Evolutionary conservation across 1,140 invertebrate genomes (phyloP).

Genomic region (Macrobrachium nipponense): DNA sequence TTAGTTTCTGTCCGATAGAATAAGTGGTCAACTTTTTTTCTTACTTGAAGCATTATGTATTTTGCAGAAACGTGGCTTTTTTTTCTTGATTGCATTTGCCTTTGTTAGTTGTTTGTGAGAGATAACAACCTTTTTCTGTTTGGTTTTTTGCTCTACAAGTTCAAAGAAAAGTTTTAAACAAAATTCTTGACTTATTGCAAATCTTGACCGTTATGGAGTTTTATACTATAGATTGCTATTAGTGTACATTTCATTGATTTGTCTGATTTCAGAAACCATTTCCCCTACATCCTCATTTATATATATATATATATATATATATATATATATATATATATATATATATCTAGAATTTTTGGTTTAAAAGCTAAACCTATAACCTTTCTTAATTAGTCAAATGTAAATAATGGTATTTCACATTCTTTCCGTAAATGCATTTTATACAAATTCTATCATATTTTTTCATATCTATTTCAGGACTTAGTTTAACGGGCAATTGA

Average conservation of each 20-base stretch:
- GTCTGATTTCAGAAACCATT: no score
- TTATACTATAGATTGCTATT: not conserved
- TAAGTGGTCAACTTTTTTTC: no score
- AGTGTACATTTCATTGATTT: not conserved
- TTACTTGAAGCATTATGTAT: no score
- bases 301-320: constrained; percentile 12
- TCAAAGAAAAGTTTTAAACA: not conserved
- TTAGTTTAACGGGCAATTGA: no score
- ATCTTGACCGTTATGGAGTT: not conserved
- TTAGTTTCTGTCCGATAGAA: no score
- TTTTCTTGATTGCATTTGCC: no score
- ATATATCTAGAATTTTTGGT: not conserved
- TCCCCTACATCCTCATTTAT: not conserved
- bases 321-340: constrained; percentile 20
- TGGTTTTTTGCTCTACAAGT: not conserved
- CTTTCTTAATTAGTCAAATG: not conserved
- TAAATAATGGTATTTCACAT: not conserved
- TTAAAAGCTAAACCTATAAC: not conserved
- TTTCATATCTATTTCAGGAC: no score
- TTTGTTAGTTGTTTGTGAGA: no score
- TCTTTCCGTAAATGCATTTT: no score
- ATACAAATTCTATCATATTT: no score
- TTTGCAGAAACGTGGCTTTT: no score
- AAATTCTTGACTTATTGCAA: not conserved
- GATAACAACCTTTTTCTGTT: no score